phyloP scores from a whole-genome alignment of 2,888 invertebrate species.

The Gisinianus flammeolus region DNA sequence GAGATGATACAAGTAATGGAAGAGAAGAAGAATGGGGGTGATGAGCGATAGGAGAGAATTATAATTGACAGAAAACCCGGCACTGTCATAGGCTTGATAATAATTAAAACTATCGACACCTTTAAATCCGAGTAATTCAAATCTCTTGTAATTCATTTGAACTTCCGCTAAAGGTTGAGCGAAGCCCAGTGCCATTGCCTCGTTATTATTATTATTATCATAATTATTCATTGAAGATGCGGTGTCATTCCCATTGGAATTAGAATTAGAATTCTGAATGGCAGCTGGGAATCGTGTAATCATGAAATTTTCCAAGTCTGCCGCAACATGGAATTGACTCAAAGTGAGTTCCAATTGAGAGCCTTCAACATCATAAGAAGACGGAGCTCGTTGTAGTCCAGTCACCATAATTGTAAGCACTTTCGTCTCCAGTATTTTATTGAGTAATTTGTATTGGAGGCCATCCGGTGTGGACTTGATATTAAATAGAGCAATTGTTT shows the following conservation, averaged over 20 bases:
- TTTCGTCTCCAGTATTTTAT: constrained; percentile 6
- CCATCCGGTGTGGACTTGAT: neutral
- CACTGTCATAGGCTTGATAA: constrained; percentile 26
- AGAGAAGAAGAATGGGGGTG: no score
- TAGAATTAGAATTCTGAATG: neutral
- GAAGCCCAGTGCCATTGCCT: neutral
- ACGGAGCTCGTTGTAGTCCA: neutral
- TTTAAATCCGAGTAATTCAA: constrained; percentile 30
- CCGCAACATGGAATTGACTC: neutral
- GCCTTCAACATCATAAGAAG: neutral
- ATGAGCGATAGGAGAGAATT: no score
- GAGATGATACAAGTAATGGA: neutral
- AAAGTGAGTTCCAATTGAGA: neutral
- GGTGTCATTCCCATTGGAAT: constrained; percentile 16
- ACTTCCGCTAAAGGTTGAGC: neutral
- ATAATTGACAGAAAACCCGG: neutral
- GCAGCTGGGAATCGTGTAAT: no score
- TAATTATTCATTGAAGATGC: neutral
- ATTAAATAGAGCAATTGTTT: constrained; percentile 3
- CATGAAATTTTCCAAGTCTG: neutral
- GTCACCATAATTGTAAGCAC: constrained; percentile 16
- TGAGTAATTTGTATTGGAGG: neutral
- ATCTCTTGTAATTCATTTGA: constrained; percentile 39
- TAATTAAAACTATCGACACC: constrained; percentile 34
- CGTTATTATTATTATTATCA: neutral